Base-by-base conservation (phyloP, 2,888 invertebrate species). In the Agrotis ipsilon region DNA sequence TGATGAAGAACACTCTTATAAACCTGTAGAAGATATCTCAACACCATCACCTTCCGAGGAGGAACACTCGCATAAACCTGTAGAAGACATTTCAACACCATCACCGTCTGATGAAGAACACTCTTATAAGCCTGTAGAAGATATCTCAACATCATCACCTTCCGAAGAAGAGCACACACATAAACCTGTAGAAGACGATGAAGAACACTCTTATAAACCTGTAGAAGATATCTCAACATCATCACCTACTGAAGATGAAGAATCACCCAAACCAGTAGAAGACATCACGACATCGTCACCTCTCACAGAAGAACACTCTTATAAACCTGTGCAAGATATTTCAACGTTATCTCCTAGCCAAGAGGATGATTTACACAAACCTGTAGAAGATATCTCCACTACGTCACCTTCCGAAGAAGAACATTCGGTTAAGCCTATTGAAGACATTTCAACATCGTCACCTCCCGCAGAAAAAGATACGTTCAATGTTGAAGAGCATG, bases 81-180 rank as follows among this genome's bases (percentile, higher is more conserved):
- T 63, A 19, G 68, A 54, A 7, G 68, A 59, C 13, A 54, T 54
- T 13, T 48, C 55, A 55, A 55, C 55, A 55, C 2, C 32, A 14
- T n/a, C n/a, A 32, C 55, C 32, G n/a, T 7, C 55, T 4, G 55
- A 32, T 67, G 89, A 93, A 83, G 92, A 93, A 82, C 93, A 94
- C 69, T 91, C 92, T 4, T 92, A 92, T 74, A 89, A 89, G 74
- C 68, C 65, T 14, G 62, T 80, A 32, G 88, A 89, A 68, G 89
- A 88, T 18, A 69, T 65, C 32, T 80, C 91, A 49, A 84, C 88
- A 27, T 63, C 57, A 9, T 61, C 67, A n/a, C 69, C 75, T 32
- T 14, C 43, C 39, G 69, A 84, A 39, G 72, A 74, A 16, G 72
- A 65, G 64, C 39, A 72, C 16, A 52, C 65, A 1, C 19, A 65